phyloP scores from a whole-genome alignment of 2,888 invertebrate genomes.

The Ectobius pallidus region DNA sequence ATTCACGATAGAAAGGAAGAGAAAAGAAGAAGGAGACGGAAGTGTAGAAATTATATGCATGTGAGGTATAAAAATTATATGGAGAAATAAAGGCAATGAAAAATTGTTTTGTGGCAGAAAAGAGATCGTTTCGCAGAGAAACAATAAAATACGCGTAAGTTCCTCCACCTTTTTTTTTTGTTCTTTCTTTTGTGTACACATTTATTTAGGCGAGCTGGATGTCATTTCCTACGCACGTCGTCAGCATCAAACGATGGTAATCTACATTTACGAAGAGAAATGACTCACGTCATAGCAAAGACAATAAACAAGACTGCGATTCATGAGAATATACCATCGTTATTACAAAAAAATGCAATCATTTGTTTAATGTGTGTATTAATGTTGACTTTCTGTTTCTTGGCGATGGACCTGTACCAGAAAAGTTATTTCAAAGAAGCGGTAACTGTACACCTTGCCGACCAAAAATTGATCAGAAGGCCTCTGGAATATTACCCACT shows the following conservation, averaged over 20 bases:
- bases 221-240: not conserved
- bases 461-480: too few species aligned
- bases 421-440: too few species aligned
- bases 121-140: not conserved
- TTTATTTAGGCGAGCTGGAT: not conserved
- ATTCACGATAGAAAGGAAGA: slow-evolving; percentile 6
- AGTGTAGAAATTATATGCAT: slow-evolving; percentile 10
- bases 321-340: too few species aligned
- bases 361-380: too few species aligned
- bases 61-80: slow-evolving; percentile 1
- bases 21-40: slow-evolving; percentile 31
- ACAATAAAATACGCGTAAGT: not conserved
- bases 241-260: not conserved
- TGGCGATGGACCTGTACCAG: too few species aligned
- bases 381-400: too few species aligned
- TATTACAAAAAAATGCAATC: too few species aligned
- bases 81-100: slow-evolving; percentile 2
- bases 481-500: too few species aligned
- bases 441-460: too few species aligned
- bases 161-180: not conserved
- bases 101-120: not conserved
- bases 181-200: slow-evolving; percentile 2
- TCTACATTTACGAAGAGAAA: not conserved
- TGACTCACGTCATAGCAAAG: not conserved
- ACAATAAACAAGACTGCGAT: not conserved